phyloP scores from a whole-genome alignment of 2,797 vertebrate genomes.

The Oreochromis mossambicus region DNA sequence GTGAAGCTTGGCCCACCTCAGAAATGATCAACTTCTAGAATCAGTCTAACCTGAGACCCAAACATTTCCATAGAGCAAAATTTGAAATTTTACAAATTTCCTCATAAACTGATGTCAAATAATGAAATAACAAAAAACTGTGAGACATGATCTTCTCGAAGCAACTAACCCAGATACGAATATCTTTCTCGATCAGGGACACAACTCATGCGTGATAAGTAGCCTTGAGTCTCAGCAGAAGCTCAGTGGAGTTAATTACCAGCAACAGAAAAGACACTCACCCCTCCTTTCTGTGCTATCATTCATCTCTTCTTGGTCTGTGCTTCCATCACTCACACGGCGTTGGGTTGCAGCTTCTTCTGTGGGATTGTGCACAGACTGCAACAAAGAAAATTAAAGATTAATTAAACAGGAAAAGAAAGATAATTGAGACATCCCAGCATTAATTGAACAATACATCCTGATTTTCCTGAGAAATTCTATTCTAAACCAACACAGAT shows the following conservation, averaged over 20 bases:
- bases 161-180: background rate
- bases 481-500: background rate
- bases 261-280: background rate
- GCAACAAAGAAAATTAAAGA: background rate
- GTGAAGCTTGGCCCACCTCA: background rate
- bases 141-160: background rate
- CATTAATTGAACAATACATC: background rate
- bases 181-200: no score
- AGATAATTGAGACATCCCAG: background rate
- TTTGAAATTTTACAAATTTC: background rate
- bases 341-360: conserved; percentile 11
- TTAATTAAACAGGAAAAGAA: background rate
- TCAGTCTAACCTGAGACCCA: background rate
- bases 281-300: conserved; percentile 40
- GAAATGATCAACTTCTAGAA: background rate
- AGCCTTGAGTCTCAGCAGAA: background rate
- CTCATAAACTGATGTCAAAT: background rate
- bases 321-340: conserved; percentile 42
- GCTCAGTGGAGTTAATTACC: background rate
- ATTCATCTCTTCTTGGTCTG: conserved; percentile 27
- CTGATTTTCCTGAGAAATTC: background rate
- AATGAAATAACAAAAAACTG: background rate
- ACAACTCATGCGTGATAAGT: background rate
- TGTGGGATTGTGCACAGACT: conserved; percentile 23
- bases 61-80: background rate